Conservation (phyloP, 2,113 vertebrate species). For the Petrocephalus zakoni region DNA sequence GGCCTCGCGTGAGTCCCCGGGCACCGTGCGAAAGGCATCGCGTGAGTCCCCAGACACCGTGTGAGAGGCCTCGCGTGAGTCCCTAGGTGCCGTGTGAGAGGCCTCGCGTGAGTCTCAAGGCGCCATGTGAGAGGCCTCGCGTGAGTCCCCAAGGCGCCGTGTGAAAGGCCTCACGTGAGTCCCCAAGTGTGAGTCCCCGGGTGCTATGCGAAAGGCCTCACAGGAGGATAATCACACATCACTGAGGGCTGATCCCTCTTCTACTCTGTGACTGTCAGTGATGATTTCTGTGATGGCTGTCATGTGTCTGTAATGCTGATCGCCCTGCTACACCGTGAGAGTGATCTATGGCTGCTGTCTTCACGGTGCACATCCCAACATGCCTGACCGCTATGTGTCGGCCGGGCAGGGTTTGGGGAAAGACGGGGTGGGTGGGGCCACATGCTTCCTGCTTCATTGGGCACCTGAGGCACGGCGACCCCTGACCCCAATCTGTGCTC, state of each 20-base stretch:
- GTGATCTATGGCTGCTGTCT: not conserved
- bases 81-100: no score
- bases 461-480: slow-evolving; percentile 20
- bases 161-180: not conserved
- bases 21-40: not conserved
- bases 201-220: not conserved
- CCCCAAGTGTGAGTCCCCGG: not conserved
- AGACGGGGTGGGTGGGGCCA: slow-evolving; percentile 26
- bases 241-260: not conserved
- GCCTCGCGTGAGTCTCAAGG: not conserved
- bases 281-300: not conserved
- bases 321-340: not conserved
- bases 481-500: slow-evolving; percentile 37
- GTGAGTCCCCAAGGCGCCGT: not conserved
- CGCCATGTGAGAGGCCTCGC: not conserved
- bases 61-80: not conserved
- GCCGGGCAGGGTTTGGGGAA: slow-evolving; percentile 24
- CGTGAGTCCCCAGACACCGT: not conserved
- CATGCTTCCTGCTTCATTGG: slow-evolving; percentile 29
- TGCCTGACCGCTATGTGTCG: slow-evolving; percentile 33
- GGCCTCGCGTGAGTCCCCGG: not conserved
- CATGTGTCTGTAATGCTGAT: not conserved
- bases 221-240: not conserved
- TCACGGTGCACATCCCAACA: slow-evolving; percentile 13
- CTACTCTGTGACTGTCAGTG: not conserved